A percentile compares a stretch with the other conserved stretches of the same genome.
Conservation (phyloP, 2,113 vertebrate genomes). For the Pogonocichla stellata region DNA sequence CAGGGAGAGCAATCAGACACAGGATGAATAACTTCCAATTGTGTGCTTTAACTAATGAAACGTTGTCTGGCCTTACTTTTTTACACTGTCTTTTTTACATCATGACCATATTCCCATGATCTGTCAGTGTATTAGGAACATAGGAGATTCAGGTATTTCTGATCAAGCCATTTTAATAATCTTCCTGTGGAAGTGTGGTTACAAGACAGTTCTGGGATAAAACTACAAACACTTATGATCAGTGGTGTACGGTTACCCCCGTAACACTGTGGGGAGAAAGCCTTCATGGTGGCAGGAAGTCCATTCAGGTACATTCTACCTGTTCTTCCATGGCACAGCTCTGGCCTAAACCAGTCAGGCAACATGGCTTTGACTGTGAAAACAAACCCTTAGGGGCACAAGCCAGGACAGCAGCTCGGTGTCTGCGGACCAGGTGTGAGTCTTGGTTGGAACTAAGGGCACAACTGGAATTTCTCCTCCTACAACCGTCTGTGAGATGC, state of each 20-base stretch:
- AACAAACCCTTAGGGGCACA: not conserved
- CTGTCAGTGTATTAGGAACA: not conserved
- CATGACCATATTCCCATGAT: not conserved
- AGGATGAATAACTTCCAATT: not conserved
- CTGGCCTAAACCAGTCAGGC: not conserved
- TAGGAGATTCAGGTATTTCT: rapidly evolving
- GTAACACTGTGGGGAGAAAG: not conserved
- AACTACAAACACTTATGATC: not conserved
- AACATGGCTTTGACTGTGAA: not conserved
- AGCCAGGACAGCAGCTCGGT: not conserved
- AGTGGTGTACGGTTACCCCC: not conserved
- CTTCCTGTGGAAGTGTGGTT: not conserved
- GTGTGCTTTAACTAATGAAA: not conserved
- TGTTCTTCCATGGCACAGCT: not conserved
- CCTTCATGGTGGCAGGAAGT: not conserved
- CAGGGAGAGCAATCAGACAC: not conserved
- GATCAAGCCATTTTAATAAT: not conserved
- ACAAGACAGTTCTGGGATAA: not conserved
- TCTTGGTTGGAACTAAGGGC: not conserved
- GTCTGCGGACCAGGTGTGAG: rapidly evolving
- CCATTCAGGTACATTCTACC: not conserved
- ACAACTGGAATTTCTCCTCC: not conserved
- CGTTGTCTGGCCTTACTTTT: not conserved
- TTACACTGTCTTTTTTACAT: not conserved
- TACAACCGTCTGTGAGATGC: rapidly evolving